Base-by-base conservation (phyloP, 2,113 vertebrate species). In the Poecile atricapillus region DNA sequence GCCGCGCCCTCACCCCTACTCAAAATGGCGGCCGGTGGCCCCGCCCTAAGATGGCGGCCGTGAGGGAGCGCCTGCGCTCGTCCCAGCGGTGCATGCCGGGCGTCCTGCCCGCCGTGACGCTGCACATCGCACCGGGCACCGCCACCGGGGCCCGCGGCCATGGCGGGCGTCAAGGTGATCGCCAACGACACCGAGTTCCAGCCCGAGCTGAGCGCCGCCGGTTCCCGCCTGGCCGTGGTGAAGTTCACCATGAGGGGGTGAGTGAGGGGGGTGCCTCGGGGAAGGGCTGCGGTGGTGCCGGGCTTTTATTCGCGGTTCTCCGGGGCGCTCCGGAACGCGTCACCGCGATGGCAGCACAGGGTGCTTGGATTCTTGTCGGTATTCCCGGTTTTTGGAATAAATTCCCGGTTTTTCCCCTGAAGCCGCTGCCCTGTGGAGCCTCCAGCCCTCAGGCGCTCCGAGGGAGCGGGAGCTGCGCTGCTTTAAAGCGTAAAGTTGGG, bases 191-290 rank as follows among this genome's bases (percentile, higher is more conserved):
- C 98, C 33, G 99, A 99, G 94, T 99, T 99, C 97, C 99, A 99
- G 97, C 98, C 99, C 21, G 99, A 99, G 97, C 98, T 99, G 81
- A 98, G 98, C 95, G 98, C 98, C 76, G 99, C 99, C 94, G 99
- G 99, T 71, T 99, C 99, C 84, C 98, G 98, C 87, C 98, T 99
- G 77, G 97, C 98, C 44, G 98, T 99, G 95, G 99, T 99, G 92
- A 99, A 99, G 98, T 99, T 99, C 97, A 99, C 99, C 93, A 99
- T 99, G 99, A 98, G 99, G 52, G 99, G 99, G 99, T 99, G 98
- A 99, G 94, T 53, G 91, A 7, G 65, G 64, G n/a, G 18, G 20
- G 1, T 31, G 37, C 31, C 67, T 39, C 39, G 11, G 59, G 59
- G 14, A 47, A 15, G 30, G 49, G 62, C 24, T 59, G 21, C 37